A percentile compares a stretch with the other conserved stretches of the same genome.
These are phyloP conservation scores for Lytechinus pictus DNA, from an alignment of 35 echinoderm and acorn worm species.

Conservation along the genomic window DNA sequence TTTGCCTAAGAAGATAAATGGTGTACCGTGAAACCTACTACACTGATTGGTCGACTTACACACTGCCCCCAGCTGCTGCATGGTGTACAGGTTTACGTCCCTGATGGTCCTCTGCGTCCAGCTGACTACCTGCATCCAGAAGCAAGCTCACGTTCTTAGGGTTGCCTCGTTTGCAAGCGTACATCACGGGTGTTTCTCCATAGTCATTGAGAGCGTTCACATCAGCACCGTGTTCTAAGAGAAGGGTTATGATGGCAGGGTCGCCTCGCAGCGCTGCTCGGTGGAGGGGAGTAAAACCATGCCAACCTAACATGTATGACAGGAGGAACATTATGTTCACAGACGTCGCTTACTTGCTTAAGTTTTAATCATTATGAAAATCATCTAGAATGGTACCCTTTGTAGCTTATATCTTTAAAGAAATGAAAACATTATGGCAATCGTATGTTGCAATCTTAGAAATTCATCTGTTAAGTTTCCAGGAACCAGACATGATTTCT, in stretches of 20 bases:
- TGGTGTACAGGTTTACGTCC: constrained; percentile 84
- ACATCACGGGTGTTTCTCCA: constrained; percentile 91
- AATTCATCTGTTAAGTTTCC: no score
- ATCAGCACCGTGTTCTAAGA: constrained; percentile 73
- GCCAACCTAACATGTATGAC: constrained; percentile 60
- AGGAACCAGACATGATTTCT: no score
- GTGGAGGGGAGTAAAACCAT: constrained; percentile 91
- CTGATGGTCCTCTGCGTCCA: constrained; percentile 55
- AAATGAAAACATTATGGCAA: no score
- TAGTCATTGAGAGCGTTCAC: constrained; percentile 76
- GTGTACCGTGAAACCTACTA: no score
- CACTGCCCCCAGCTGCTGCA: constrained; percentile 88
- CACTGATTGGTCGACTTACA: constrained; percentile 73
- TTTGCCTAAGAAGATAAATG: no score
- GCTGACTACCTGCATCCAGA: constrained; percentile 64
- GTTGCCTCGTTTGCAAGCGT: constrained; percentile 93
- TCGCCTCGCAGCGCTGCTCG: constrained; percentile 84
- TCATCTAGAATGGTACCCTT: no score
- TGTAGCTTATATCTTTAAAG: no score
- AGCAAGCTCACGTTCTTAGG: constrained; percentile 71
- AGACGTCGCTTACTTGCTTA: no score
- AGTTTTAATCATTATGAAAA: no score
- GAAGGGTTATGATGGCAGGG: constrained; percentile 68
- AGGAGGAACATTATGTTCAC: neutral
- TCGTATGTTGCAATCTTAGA: no score